Evolutionary conservation across 2,113 vertebrate species (phyloP).

Genomic region (Ameiurus melas): DNA sequence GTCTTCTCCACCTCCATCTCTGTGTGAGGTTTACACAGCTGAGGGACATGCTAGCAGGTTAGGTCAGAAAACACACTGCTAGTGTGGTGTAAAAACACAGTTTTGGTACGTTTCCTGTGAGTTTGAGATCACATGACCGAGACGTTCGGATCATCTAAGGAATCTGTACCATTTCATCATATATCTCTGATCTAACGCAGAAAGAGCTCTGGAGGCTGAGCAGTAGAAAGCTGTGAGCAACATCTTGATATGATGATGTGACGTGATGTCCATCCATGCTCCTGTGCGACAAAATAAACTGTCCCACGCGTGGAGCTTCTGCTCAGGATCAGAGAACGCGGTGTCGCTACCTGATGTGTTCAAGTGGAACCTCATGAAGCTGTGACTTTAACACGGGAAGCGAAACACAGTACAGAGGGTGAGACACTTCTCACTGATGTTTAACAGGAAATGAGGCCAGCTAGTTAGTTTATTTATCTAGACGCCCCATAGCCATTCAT

Average conservation of each 20-base stretch:
- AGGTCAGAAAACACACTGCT: not conserved
- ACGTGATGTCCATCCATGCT: too few relatives aligned
- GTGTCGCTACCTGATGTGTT: not conserved
- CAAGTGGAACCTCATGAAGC: not conserved
- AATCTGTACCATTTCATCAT: too few relatives aligned
- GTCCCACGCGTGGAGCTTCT: not conserved
- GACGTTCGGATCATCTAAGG: too few relatives aligned
- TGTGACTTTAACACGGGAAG: not conserved
- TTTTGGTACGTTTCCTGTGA: too few relatives aligned
- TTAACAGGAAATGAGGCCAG: too few relatives aligned
- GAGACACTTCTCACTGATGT: not conserved
- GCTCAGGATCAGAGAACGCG: not conserved
- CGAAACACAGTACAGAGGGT: not conserved
- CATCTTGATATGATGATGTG: too few relatives aligned
- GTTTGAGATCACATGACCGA: too few relatives aligned
- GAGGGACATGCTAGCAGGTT: too few relatives aligned
- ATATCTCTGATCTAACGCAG: too few relatives aligned
- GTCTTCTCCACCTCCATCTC: not conserved
- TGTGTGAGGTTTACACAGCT: too few relatives aligned
- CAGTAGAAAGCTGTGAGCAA: too few relatives aligned
- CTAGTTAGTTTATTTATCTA: not conserved
- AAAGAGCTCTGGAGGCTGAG: too few relatives aligned
- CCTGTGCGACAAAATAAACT: not conserved
- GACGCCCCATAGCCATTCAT: not conserved
- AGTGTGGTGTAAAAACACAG: not conserved